These are phyloP conservation scores for Campoletis raptor DNA, from an alignment of 2,888 invertebrate genomes.

Conservation along the genomic window DNA sequence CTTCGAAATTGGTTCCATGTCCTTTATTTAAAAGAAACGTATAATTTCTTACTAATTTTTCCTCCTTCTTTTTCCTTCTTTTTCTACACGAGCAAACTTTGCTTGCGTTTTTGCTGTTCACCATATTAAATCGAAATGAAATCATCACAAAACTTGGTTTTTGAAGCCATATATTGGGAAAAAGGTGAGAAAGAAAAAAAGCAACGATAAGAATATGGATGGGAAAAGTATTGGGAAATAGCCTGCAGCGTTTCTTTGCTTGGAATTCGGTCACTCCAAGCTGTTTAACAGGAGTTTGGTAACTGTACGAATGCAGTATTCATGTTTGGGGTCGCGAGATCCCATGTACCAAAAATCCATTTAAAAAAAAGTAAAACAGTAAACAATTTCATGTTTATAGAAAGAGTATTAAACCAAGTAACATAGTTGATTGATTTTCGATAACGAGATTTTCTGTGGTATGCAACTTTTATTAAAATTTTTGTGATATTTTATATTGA, in stretches of 20 bases:
- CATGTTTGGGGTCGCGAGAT: constrained; percentile 21
- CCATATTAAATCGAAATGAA: not conserved
- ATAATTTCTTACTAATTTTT: not conserved
- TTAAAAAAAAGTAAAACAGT: constrained; percentile 28
- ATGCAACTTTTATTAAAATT: constrained; percentile 7
- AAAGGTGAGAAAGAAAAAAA: not conserved
- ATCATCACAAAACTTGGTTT: constrained; percentile 1
- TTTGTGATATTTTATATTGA: not conserved
- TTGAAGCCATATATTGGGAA: constrained; percentile 8
- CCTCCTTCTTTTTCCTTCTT: not conserved
- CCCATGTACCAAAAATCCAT: constrained; percentile 6
- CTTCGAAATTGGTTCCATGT: not conserved
- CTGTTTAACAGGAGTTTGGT: constrained; percentile 24
- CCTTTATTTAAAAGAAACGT: constrained; percentile 6
- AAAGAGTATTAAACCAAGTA: constrained; percentile 10
- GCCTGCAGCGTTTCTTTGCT: constrained; percentile 26
- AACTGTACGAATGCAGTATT: constrained; percentile 25
- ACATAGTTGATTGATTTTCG: constrained; percentile 20
- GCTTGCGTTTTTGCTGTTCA: not conserved
- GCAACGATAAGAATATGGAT: not conserved
- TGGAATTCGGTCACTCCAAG: constrained; percentile 53
- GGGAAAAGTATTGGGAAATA: constrained; percentile 27
- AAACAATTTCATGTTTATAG: not conserved
- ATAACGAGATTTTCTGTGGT: constrained; percentile 26
- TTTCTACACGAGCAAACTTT: not conserved